Base-by-base conservation (phyloP, 2,888 invertebrate genomes). In the Acanthosepion lycidas region DNA sequence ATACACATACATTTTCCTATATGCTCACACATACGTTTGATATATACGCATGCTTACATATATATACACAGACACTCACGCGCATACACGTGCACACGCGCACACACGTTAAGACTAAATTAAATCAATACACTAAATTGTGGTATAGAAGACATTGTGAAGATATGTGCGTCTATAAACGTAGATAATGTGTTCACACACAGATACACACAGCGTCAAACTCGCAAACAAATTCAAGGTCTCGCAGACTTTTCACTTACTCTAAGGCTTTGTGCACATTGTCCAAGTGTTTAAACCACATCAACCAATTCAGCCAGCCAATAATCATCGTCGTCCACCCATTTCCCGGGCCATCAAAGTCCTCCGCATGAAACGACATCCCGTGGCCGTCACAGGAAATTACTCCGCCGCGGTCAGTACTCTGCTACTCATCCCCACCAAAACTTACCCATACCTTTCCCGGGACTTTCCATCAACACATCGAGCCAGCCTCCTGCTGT, bases 301-400 rank as follows among this genome's bases (percentile, higher is more conserved):
- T 78, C n/a, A n/a, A 78, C n/a, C 78, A 78, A 78, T 78, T n/a
- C 15, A n/a, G n/a, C 78, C 78, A 78, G 78, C 78, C 78, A 78
- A 78, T 78, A 78, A n/a, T 12, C 78, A 78, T 78, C 78, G 9
- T 12, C n/a, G 78, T 78, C n/a, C 78, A n/a, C 78, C n/a, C 78
- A 78, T 78, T 78, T 78, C 78, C 78, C 78, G n/a, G n/a, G n/a
- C 78, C 78, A 78, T 78, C 78, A 78, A 78, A 78, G 78, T n/a
- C 78, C 78, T 78, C 78, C 78, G 5, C 78, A n/a, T 78, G 78
- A 78, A n/a, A 78, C 78, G 78, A 78, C 78, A 78, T n/a, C 78
- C 78, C 78, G 78, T 78, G 78, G 78, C 78, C 78, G 78, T 78
- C 78, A n/a, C 78, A 78, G 78, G 78, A 78, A 78, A 78, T 78